Percentiles rank a stretch among this genome's conserved stretches.
These are phyloP conservation scores for Coptodon bakossiorum DNA, from an alignment of 2,113 vertebrate genomes.

Conservation along the genomic window DNA sequence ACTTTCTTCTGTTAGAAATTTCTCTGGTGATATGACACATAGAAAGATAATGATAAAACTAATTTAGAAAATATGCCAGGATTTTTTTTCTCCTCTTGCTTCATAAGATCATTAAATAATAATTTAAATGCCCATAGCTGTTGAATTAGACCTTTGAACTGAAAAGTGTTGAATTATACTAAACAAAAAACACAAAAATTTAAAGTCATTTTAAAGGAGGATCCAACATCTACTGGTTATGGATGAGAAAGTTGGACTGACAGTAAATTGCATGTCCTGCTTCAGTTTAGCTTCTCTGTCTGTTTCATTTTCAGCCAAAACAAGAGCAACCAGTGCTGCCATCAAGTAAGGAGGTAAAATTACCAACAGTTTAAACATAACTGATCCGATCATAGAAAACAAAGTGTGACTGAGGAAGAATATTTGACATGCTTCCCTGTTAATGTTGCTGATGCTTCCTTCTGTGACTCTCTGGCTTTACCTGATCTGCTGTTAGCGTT, in stretches of 20 bases:
- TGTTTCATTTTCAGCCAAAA: constrained; percentile 11
- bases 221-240: neutral
- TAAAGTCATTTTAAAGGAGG: neutral
- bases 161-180: neutral
- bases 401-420: fast-evolving
- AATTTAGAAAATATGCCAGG: neutral
- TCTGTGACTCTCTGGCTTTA: neutral
- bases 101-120: neutral
- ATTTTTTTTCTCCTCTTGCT: neutral
- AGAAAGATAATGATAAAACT: neutral
- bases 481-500: neutral
- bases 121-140: neutral
- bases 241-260: neutral
- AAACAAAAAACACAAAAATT: neutral
- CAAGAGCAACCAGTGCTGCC: neutral
- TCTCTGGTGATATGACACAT: neutral
- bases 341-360: neutral
- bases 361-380: neutral
- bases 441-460: neutral
- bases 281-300: constrained; percentile 2
- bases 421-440: neutral
- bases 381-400: neutral
- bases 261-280: neutral
- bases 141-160: neutral
- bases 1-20: neutral